Base-by-base conservation (phyloP, 2,888 invertebrate genomes). In the Scaptodrosophila latifasciaeformis region DNA sequence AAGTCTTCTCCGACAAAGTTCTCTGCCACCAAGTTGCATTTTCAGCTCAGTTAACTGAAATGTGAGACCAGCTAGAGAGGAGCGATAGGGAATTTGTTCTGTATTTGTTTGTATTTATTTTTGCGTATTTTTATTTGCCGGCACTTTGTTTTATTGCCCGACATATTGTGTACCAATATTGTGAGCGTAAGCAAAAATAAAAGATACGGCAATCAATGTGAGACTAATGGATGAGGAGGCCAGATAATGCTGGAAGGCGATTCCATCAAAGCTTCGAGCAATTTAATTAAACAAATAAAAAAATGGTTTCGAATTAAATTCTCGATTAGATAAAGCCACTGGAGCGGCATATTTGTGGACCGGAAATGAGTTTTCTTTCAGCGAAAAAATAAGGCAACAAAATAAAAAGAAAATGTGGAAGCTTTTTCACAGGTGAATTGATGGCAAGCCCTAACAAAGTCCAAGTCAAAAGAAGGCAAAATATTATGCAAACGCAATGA, bases 341-440 rank as follows among this genome's bases (percentile, higher is more conserved):
- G 24, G 4, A 24, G n/a, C n/a, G n/a, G n/a, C n/a, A n/a, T n/a
- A n/a, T n/a, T n/a, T n/a, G n/a, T n/a, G n/a, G n/a, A n/a, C n/a
- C n/a, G 24, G 24, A 24, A 24, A 24, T 24, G 24, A 24, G 7
- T 5, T 3, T 5, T 5, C 3, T 24, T 7, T 7, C 31, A 3
- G 12, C 31, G 31, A 31, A 31, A 31, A 7, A 7, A 12, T n/a
- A 31, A 31, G 2, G 12, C 7, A 31, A 31, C 31, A 10, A 31
- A 31, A 12, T 31, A 10, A 12, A 31, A 31, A 31, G 10, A 5
- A 31, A 12, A 31, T 13, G 13, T 13, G 4, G 4, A 24, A 7
- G 47, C 27, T 55, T 24, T 52, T 39, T 37, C 46, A 63, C 71
- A 78, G 76, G 78, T 80, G 68, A 81, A 62, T 71, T 51, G 57